Conservation (phyloP, 2,888 invertebrate species). For the Eupithecia abbreviata region DNA sequence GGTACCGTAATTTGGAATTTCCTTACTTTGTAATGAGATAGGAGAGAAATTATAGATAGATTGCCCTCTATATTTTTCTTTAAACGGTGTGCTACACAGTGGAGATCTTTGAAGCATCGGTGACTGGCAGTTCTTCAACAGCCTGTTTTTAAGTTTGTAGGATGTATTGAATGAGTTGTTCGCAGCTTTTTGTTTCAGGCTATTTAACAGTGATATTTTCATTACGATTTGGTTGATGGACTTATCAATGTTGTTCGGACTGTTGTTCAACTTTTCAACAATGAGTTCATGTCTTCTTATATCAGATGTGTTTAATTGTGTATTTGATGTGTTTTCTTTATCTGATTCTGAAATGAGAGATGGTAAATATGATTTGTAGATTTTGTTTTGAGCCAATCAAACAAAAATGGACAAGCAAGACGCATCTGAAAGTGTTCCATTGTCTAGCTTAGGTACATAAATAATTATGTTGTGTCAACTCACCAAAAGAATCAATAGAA, state of each 20-base stretch:
- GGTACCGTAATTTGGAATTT: conserved; percentile 49
- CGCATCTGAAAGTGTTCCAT: not conserved
- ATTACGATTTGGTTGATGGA: conserved; percentile 69
- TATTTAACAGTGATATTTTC: conserved; percentile 60
- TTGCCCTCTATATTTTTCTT: conserved; percentile 68
- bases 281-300: conserved; percentile 63
- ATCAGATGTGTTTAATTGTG: conserved; percentile 57
- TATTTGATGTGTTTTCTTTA: conserved; percentile 64
- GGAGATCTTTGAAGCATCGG: conserved; percentile 61
- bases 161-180: conserved; percentile 49
- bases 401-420: not conserved
- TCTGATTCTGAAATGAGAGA: conserved; percentile 63
- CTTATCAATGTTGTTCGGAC: conserved; percentile 56
- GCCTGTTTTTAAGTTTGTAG: conserved; percentile 49
- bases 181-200: conserved; percentile 48
- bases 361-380: not conserved
- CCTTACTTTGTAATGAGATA: conserved; percentile 50
- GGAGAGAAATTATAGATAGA: conserved; percentile 77
- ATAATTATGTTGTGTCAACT: not conserved
- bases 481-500: conserved; percentile 44
- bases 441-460: not conserved
- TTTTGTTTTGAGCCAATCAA: not conserved
- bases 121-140: conserved; percentile 54
- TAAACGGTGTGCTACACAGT: conserved; percentile 73
- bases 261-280: conserved; percentile 59